These are phyloP conservation scores for Apostichopus parvimensis DNA, from an alignment of 35 echinoderm and acorn worm species.

Conservation along the genomic window DNA sequence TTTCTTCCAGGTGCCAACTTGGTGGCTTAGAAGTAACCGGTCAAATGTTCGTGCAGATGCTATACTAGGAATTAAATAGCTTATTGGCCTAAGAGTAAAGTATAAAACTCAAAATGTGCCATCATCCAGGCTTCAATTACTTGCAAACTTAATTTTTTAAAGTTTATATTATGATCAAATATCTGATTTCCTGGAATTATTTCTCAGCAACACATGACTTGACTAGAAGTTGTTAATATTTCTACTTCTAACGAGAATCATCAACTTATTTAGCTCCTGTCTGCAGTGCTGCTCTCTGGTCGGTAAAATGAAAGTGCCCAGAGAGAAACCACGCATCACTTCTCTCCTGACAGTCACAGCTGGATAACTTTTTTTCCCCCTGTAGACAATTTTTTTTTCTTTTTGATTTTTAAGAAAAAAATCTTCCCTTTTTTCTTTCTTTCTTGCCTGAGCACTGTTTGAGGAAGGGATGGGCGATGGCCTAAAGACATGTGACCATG, in stretches of 20 bases:
- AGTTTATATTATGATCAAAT: too few relatives aligned
- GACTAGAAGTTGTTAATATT: neutral
- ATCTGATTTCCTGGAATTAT: neutral
- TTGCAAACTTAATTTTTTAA: too few relatives aligned
- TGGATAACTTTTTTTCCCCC: neutral
- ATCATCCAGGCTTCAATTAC: too few relatives aligned
- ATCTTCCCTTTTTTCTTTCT: neutral
- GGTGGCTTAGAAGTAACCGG: too few relatives aligned
- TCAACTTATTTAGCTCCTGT: neutral
- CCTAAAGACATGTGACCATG: slow-evolving; percentile 34
- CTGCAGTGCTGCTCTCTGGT: neutral
- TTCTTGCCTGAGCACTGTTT: neutral
- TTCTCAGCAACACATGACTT: neutral
- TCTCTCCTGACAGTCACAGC: slow-evolving; percentile 16
- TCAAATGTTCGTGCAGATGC: too few relatives aligned
- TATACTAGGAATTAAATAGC: too few relatives aligned
- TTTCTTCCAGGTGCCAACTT: too few relatives aligned
- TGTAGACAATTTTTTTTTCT: neutral
- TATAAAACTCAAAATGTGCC: too few relatives aligned
- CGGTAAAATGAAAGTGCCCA: slow-evolving; percentile 14
- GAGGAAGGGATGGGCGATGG: slow-evolving; percentile 27
- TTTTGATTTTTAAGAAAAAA: too few relatives aligned
- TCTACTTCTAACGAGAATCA: neutral
- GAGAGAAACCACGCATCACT: slow-evolving; percentile 7
- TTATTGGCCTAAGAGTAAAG: too few relatives aligned